Base-by-base conservation (phyloP, 2,113 vertebrate genomes). In the Ophthalmolycus amberensis region DNA sequence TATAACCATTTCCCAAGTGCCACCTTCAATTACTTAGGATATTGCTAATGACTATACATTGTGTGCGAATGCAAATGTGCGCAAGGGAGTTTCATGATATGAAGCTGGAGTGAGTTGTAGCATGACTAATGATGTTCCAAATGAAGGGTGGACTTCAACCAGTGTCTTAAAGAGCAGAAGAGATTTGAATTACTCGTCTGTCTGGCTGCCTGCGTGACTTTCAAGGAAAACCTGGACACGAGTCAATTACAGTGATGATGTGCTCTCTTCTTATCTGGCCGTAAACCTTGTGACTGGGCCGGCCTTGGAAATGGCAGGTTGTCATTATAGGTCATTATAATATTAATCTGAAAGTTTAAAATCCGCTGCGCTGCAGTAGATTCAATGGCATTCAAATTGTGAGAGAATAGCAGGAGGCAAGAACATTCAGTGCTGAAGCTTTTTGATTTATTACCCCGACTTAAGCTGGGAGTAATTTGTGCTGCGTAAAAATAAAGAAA, bases 161-260 rank as follows among this genome's bases (percentile, higher is more conserved):
- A 87, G 80, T 22, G 85, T 84, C 78, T 89, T 88, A 88, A 91
- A 87, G 88, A 91, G 89, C 84, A 85, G 84, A 75, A 71, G 87
- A 88, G 83, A 54, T 91, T 93, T 93, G 93, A 93, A 94, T 94
- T 90, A 91, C 85, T 89, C 84, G 46, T 91, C 83, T 83, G 88
- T 90, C 85, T 88, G 80, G 64, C 88, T 83, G 77, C 71, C 56
- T 52, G 72, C 9, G 22, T 80, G 92, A 93, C 92, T 91, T 93
- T 93, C 91, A 90, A 68, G 81, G 88, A 68, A 75, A 86, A 91
- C 86, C 90, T 77, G 89, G 89, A 91, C 86, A 88, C 67, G 71
- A 91, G 91, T 91, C 91, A 85, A 92, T 92, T 91, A 91, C 70
- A 34, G 63, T 59, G 80, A 86, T 83, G 89, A 87, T 89, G 82